A percentile compares a stretch with the other conserved stretches of the same genome.
phyloP scores from a whole-genome alignment of 2,888 invertebrate species.

The Seladonia tumulorum region DNA sequence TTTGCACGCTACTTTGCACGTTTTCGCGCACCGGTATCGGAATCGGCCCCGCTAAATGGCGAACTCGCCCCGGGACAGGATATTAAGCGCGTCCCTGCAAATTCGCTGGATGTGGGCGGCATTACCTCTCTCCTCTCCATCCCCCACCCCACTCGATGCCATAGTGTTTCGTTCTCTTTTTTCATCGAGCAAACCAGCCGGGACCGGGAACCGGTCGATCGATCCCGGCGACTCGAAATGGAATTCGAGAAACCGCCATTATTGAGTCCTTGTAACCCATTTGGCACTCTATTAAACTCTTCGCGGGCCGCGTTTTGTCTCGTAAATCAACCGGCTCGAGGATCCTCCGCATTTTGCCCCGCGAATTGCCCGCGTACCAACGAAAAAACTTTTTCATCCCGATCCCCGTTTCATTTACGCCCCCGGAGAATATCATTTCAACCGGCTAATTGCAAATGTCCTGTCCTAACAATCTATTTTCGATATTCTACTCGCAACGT shows the following conservation, averaged over 20 bases:
- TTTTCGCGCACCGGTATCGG: constrained; percentile 18
- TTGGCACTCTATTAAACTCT: constrained; percentile 7
- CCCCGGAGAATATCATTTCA: neutral
- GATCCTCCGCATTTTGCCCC: neutral
- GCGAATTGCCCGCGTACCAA: neutral
- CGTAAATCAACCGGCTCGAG: neutral
- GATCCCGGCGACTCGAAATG: neutral
- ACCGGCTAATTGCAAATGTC: neutral
- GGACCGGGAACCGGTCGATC: neutral
- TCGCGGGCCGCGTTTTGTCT: neutral
- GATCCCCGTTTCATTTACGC: neutral
- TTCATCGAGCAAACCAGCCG: neutral
- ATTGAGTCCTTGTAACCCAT: constrained; percentile 15
- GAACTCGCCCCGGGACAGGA: neutral
- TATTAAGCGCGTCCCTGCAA: constrained; percentile 11
- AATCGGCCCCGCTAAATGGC: constrained; percentile 21
- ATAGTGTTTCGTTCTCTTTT: neutral
- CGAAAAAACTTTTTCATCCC: neutral
- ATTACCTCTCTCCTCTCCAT: neutral
- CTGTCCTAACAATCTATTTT: neutral
- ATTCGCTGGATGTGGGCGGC: constrained; percentile 7
- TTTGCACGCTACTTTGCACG: constrained; percentile 29
- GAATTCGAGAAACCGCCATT: constrained; percentile 9
- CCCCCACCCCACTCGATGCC: neutral
- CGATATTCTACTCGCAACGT: neutral